These are phyloP conservation scores for Aptenodytes patagonicus DNA, from an alignment of 2,113 vertebrate species.

Conservation along the genomic window DNA sequence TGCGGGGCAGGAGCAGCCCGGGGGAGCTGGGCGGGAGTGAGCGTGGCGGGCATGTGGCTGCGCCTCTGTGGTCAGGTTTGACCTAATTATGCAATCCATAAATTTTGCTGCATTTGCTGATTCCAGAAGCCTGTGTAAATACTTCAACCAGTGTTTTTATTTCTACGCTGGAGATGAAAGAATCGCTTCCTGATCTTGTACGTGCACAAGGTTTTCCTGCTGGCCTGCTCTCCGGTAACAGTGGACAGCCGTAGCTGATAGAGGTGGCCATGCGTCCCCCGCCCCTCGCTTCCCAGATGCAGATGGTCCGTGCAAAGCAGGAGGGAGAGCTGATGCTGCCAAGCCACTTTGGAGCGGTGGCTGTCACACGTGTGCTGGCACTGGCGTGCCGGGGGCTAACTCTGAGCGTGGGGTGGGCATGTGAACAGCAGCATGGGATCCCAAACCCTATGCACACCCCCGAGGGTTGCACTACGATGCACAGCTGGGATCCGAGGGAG, in stretches of 20 bases:
- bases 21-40: neutral
- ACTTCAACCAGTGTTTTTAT: neutral
- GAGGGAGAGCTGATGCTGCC: neutral
- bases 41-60: accelerated
- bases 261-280: neutral
- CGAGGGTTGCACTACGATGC: neutral
- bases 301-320: neutral
- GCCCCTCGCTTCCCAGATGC: neutral
- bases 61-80: neutral
- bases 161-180: neutral
- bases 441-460: neutral
- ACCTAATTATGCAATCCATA: neutral
- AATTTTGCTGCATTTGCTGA: neutral
- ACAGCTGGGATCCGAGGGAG: neutral
- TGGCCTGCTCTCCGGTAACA: neutral
- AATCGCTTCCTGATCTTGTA: accelerated
- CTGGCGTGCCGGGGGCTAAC: neutral
- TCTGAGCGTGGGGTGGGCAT: neutral
- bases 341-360: neutral
- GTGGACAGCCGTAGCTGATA: accelerated
- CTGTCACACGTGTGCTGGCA: neutral
- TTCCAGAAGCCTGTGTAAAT: neutral
- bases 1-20: neutral
- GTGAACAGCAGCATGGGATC: accelerated
- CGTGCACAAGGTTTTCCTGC: accelerated